phyloP scores from a whole-genome alignment of 2,888 invertebrate genomes.

The Oxyscelio sp. region DNA sequence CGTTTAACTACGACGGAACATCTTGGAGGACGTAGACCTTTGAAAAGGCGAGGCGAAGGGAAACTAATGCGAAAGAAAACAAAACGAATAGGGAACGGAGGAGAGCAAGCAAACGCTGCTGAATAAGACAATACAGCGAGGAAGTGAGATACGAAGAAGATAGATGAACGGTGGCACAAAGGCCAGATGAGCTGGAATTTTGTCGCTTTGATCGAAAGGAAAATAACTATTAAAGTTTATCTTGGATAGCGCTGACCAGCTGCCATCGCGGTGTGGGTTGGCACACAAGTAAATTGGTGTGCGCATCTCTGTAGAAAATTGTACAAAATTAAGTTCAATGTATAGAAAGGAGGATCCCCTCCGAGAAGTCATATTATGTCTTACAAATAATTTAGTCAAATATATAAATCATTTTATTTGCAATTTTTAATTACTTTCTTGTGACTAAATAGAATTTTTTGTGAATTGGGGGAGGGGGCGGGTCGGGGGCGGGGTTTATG shows the following conservation, averaged over 20 bases:
- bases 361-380: too few relatives aligned
- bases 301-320: too few relatives aligned
- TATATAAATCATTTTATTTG: too few relatives aligned
- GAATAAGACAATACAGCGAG: conserved; percentile 66
- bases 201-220: conserved; percentile 49
- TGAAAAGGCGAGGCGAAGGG: conserved; percentile 62
- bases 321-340: too few relatives aligned
- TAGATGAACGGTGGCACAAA: conserved; percentile 62
- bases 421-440: too few relatives aligned
- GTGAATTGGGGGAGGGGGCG: too few relatives aligned
- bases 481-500: too few relatives aligned
- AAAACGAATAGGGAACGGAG: conserved; percentile 49
- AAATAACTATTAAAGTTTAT: conserved; percentile 54
- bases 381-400: too few relatives aligned
- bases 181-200: conserved; percentile 52
- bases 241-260: not conserved
- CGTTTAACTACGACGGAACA: conserved; percentile 64
- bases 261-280: too few relatives aligned
- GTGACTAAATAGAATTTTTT: too few relatives aligned
- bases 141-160: conserved; percentile 50
- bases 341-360: too few relatives aligned
- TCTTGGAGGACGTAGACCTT: conserved; percentile 69
- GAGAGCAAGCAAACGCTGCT: conserved; percentile 34
- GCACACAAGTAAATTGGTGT: too few relatives aligned
- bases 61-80: conserved; percentile 68